Evolutionary conservation across 2,797 vertebrate species (phyloP).

Genomic region (Lycodopsis pacificus): DNA sequence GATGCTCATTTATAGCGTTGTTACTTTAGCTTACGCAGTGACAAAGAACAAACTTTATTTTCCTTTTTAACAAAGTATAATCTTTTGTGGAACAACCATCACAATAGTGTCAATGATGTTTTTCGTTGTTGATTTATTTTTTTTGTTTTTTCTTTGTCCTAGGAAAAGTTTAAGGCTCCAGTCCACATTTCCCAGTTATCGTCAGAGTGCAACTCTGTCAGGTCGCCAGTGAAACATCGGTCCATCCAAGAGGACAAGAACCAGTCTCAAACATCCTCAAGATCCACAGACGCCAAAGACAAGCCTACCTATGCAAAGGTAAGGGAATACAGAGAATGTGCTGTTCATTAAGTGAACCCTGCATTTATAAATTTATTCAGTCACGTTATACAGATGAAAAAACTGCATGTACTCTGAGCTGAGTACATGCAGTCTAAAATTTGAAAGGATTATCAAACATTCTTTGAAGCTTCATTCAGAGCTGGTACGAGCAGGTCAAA

Average conservation of each 20-base stretch:
- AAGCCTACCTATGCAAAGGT: slow-evolving; percentile 88
- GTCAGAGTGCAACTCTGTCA: background rate
- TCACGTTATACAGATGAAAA: background rate
- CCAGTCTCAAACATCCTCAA: slow-evolving; percentile 81
- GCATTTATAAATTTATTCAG: background rate
- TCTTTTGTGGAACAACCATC: background rate
- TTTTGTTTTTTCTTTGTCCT: background rate
- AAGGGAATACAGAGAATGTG: slow-evolving; percentile 23
- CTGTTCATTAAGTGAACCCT: background rate
- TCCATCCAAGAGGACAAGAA: slow-evolving; percentile 87
- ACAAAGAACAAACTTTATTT: background rate
- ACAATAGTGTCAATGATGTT: background rate
- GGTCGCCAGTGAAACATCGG: slow-evolving; percentile 83
- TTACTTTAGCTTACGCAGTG: background rate
- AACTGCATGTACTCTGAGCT: background rate
- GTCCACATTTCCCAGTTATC: slow-evolving; percentile 8
- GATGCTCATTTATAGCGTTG: background rate
- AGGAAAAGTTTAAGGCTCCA: slow-evolving; percentile 28
- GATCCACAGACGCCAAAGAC: slow-evolving; percentile 80
- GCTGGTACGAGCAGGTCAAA: background rate
- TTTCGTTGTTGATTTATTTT: background rate
- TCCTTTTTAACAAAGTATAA: background rate
- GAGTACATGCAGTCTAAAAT: background rate
- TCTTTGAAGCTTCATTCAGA: slow-evolving; percentile 6
- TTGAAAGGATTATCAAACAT: background rate